These are phyloP conservation scores for Pogona vitticeps DNA, from an alignment of 2,113 vertebrate genomes.

Conservation along the genomic window DNA sequence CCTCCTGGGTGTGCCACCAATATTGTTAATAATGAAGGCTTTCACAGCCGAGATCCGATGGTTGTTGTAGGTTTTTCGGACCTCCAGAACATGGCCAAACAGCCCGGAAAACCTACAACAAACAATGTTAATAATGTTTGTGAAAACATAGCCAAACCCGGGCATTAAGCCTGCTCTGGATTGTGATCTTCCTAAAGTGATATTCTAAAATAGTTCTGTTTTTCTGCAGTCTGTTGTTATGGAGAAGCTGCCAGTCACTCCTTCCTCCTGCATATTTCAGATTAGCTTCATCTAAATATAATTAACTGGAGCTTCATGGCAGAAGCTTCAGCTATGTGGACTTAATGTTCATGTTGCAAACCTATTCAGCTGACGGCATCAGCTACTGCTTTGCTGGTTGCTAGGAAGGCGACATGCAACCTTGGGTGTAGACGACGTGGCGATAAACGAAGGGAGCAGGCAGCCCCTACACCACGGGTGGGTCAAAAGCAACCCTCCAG, in stretches of 20 bases:
- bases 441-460: neutral
- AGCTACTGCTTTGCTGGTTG: neutral
- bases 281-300: constrained; percentile 12
- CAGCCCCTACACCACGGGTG: neutral
- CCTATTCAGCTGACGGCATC: neutral
- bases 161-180: neutral
- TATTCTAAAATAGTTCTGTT: neutral
- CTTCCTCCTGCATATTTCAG: neutral
- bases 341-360: neutral
- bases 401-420: neutral
- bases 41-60: too few relatives aligned
- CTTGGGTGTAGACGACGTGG: neutral
- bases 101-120: too few relatives aligned
- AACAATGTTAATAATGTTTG: neutral
- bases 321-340: neutral
- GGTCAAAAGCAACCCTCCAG: too few relatives aligned
- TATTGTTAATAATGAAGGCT: neutral
- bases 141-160: neutral
- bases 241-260: neutral
- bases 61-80: too few relatives aligned
- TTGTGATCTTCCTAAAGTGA: neutral
- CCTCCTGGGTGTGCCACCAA: neutral
- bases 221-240: neutral
- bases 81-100: too few relatives aligned
- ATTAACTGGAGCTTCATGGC: constrained; percentile 23